Conservation (phyloP, 1,140 invertebrate species). For the Microplitis mediator region DNA sequence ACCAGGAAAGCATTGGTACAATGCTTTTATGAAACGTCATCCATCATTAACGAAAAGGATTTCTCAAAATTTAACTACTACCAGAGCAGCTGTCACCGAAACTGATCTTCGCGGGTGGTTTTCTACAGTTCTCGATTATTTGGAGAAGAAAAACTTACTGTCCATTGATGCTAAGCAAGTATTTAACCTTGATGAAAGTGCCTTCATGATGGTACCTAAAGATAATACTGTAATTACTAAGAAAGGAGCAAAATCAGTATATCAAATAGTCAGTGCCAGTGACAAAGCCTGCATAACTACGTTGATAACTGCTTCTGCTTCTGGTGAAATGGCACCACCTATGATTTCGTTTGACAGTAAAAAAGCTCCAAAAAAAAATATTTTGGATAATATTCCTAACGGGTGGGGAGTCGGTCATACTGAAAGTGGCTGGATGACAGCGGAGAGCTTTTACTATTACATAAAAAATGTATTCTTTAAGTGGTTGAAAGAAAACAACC, state of each 20-base stretch:
- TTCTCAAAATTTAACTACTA: conserved; percentile 39
- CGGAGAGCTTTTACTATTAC: conserved; percentile 39
- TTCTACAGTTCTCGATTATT: conserved; percentile 17
- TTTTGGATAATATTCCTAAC: conserved; percentile 15
- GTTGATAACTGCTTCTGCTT: conserved; percentile 41
- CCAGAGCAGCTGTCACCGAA: conserved; percentile 35
- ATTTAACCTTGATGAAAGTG: conserved; percentile 51
- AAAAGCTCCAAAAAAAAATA: conserved; percentile 32
- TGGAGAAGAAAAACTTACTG: conserved; percentile 31
- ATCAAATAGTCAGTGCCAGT: conserved; percentile 40
- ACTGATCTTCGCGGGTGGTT: conserved; percentile 25
- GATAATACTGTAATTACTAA: conserved; percentile 40
- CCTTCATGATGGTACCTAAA: conserved; percentile 46
- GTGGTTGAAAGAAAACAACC: conserved; percentile 37
- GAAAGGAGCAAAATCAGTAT: conserved; percentile 48
- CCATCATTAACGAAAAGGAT: conserved; percentile 38
- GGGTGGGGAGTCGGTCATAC: too few species aligned
- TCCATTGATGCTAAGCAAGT: conserved; percentile 37
- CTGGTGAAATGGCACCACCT: conserved; percentile 38
- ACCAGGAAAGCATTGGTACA: conserved; percentile 43
- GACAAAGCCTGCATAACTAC: conserved; percentile 47
- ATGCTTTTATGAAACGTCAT: conserved; percentile 39
- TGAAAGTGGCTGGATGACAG: too few species aligned
- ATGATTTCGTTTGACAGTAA: conserved; percentile 42
- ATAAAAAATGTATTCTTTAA: conserved; percentile 45